Evolutionary conservation across 2,888 invertebrate species (phyloP).

Genomic region (Tetrapedia diversipes): DNA sequence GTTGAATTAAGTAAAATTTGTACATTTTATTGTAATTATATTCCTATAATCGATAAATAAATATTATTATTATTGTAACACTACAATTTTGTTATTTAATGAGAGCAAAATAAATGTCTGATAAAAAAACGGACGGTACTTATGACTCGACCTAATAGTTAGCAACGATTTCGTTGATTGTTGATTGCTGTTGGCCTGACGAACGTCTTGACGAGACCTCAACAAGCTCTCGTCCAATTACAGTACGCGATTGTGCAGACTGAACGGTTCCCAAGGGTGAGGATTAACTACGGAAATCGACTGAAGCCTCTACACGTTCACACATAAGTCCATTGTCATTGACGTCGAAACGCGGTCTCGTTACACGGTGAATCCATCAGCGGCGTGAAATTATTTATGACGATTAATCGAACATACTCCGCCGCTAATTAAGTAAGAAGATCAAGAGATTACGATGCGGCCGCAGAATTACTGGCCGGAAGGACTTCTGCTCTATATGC

Average conservation of each 20-base stretch:
- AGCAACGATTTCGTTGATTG: constrained; percentile 37
- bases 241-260: constrained; percentile 76
- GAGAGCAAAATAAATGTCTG: no score
- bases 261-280: constrained; percentile 69
- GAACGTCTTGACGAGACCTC: constrained; percentile 69
- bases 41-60: no score
- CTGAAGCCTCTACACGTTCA: constrained; percentile 24
- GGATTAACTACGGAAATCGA: constrained; percentile 71
- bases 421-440: constrained; percentile 72
- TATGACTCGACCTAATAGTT: no score
- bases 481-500: not conserved
- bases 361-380: constrained; percentile 59
- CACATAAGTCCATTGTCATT: constrained; percentile 28
- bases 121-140: no score
- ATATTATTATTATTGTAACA: no score
- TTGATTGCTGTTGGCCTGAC: constrained; percentile 24
- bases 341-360: constrained; percentile 22
- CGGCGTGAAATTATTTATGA: constrained; percentile 68
- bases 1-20: no score
- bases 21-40: no score
- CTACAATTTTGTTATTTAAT: no score
- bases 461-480: not conserved
- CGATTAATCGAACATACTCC: constrained; percentile 61
- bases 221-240: constrained; percentile 79
- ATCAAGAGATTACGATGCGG: constrained; percentile 68